Evolutionary conservation across 2,797 vertebrate species (phyloP), one percentile per base, ranked within the genome.

Genomic region (Epinephelus awoara): DNA sequence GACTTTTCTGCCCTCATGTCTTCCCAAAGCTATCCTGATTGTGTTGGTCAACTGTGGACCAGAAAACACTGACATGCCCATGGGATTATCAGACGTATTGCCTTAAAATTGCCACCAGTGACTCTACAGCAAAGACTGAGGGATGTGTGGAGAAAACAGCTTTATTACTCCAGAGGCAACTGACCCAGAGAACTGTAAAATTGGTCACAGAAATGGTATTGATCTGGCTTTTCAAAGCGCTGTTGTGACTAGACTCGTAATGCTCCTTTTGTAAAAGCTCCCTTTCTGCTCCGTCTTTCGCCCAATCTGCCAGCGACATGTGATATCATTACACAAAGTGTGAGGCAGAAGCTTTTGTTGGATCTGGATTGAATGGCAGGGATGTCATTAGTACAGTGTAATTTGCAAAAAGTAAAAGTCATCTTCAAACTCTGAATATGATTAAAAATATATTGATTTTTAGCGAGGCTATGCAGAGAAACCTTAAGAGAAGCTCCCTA

Each of bases 161-260:
- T 94, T 91, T 84, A 94, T 95, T 91, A 91, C 91, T 86, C 80
- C 72, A 62, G 76, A 77, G 87, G 77, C 90, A 54, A 76, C 49
- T 47, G 42, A 88, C 75, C 84, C 80, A 82, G 14, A 93, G 84
- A 92, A 88, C 88, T 93, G 91, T 91, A 92, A 91, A 93, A 94
- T 91, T 92, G 90, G 89, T 92, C 86, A 88, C 90, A 91, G 89
- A 90, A 91, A 92, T 83, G 77, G 84, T 92, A 93, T 95, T 77
- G 93, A 94, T 94, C 87, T 54, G 75, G 70, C 74, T 92, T 85
- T 88, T 91, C 74, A 79, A 79, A 84, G 89, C 3, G 25, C 85
- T 75, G 87, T 79, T 93, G 92, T 92, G 91, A 93, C 90, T 61
- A 52, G 91, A 94, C 91, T 93, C 23, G 11, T 83, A 91, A 92